Evolutionary conservation across 2,797 vertebrate species (phyloP), one percentile per base, ranked within the genome.

Genomic region (Percopsis omiscomaycus): DNA sequence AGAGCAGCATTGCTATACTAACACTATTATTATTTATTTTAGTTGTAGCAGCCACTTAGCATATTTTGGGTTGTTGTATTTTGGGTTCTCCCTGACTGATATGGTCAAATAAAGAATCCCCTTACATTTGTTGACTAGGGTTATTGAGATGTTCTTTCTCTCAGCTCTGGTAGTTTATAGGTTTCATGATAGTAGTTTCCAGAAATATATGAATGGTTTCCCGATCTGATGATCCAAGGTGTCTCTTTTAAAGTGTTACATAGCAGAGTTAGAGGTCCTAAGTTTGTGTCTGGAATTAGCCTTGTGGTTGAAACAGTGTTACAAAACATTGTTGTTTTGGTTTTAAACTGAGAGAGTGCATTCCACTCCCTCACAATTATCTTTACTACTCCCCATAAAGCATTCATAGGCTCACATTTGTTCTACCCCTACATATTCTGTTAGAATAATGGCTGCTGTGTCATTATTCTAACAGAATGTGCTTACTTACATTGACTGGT

Each of bases 141-240:
- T 3, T 80, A 87, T 86, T 84, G 85, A 81, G 81, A 82, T 86
- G 82, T 74, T 90, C 61, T 91, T 91, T 91, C 89, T 77, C 84
- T 87, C 86, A 88, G 88, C 89, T 92, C 87, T 92, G 87, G 84
- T 81, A 72, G 3, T n/a, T 54, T 37, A 10, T 66, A 71, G 51
- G 57, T 62, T 64, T 55, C 8, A 48, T 15, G 28, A 56, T 16
- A 42, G 13, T 10, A 30, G 47, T 50, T 28, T 61, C 4, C 66
- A 22, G 22, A 37, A 44, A 15, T 48, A 57, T 2, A 32, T 0
- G 42, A 61, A 8, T 53, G 2, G 29, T 14, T 61, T 30, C 57
- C 59, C 52, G 42, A 48, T 22, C 22, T 22, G 22, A 57, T 2
- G 42, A 44, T 69, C 60, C 22, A 44, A 60, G n/a, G n/a, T n/a